Evolutionary conservation across 64 coral and sea anemone genomes (phyloP).

Genomic region (Hydrozoanthus tunicans): DNA sequence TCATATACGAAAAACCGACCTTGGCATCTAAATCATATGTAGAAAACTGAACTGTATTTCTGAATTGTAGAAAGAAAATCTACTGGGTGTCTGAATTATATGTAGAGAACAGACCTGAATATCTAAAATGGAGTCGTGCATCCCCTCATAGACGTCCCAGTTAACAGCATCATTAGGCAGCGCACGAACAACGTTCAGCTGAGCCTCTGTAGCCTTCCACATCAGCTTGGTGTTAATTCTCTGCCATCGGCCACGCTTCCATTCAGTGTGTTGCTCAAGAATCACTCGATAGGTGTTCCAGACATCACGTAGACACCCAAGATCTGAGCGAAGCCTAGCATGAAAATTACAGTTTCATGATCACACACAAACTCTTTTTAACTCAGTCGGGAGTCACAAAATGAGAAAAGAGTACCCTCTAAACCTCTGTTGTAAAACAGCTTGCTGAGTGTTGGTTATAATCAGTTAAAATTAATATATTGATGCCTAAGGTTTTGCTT

Average conservation of each 20-base stretch:
- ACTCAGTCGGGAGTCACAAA: neutral
- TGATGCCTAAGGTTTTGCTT: neutral
- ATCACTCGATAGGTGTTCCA: slow-evolving; percentile 87
- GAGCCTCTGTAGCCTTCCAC: slow-evolving; percentile 85
- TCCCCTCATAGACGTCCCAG: slow-evolving; percentile 93
- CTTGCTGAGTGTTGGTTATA: no score
- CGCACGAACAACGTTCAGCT: slow-evolving; percentile 71
- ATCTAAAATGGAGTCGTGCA: slow-evolving; percentile 82
- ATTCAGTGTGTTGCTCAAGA: slow-evolving; percentile 89
- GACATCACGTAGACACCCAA: slow-evolving; percentile 88
- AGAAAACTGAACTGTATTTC: no score
- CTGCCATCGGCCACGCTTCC: slow-evolving; percentile 93
- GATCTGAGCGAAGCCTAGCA: slow-evolving; percentile 74
- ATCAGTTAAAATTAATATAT: no score
- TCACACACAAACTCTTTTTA: neutral
- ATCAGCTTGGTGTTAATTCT: slow-evolving; percentile 92
- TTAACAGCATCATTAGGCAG: slow-evolving; percentile 65
- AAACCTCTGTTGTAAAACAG: no score
- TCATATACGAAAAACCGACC: neutral
- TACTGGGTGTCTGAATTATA: no score
- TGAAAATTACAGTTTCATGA: neutral
- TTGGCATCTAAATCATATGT: neutral
- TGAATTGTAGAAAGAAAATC: neutral
- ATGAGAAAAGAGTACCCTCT: neutral
- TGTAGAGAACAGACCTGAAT: slow-evolving; percentile 62